Percentiles rank a stretch among this genome's conserved stretches.
These are phyloP conservation scores for Setipinna tenuifilis DNA, from an alignment of 2,797 vertebrate genomes.

Conservation along the genomic window DNA sequence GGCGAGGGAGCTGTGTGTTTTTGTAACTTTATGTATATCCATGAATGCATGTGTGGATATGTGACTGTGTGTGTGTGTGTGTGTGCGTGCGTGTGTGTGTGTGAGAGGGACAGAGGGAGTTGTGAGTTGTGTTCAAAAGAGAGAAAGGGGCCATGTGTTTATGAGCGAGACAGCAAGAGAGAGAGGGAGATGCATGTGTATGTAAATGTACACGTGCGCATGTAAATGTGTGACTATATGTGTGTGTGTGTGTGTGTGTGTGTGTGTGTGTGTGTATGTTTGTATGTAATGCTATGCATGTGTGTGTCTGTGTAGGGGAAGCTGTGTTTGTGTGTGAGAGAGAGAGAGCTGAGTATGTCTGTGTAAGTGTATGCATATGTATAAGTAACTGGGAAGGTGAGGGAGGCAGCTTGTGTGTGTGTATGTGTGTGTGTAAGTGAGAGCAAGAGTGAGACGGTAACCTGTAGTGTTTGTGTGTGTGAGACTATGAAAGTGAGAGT, in stretches of 20 bases:
- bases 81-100: background rate
- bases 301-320: too few relatives aligned
- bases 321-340: too few relatives aligned
- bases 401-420: background rate
- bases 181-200: background rate
- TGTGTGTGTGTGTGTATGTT: too few relatives aligned
- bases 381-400: too few relatives aligned
- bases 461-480: constrained; percentile 18
- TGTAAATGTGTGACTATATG: too few relatives aligned
- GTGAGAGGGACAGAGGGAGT: background rate
- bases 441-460: too few relatives aligned
- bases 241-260: too few relatives aligned
- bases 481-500: background rate
- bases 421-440: background rate
- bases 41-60: constrained; percentile 34
- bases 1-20: too few relatives aligned
- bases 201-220: background rate
- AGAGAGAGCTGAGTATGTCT: background rate
- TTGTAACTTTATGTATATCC: background rate
- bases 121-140: too few relatives aligned
- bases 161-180: too few relatives aligned
- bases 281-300: too few relatives aligned
- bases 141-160: too few relatives aligned
- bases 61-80: constrained; percentile 9
- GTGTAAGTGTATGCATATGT: background rate